These are phyloP conservation scores for Luehdorfia chinensis DNA, from an alignment of 1,140 invertebrate genomes.

Conservation along the genomic window DNA sequence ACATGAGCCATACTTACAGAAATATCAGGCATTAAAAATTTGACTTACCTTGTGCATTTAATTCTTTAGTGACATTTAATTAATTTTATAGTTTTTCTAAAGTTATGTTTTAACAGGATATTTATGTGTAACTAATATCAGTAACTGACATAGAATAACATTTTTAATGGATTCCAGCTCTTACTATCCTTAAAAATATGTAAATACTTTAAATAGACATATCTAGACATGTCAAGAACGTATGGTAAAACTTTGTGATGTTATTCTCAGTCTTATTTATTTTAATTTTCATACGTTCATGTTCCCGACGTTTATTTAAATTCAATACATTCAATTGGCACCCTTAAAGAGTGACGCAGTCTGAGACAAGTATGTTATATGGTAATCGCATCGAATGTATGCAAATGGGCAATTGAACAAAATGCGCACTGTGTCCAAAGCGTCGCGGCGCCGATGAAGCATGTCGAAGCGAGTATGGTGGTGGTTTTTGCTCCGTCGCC, in stretches of 20 bases:
- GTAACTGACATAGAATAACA: too few species aligned
- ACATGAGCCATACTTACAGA: constrained; percentile 36
- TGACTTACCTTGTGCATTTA: constrained; percentile 28
- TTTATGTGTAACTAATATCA: too few species aligned
- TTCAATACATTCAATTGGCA: background rate
- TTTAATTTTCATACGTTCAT: too few species aligned
- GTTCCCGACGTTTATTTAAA: constrained; percentile 1
- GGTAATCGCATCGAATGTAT: constrained; percentile 17
- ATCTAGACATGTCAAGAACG: too few species aligned
- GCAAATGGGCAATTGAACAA: constrained; percentile 12
- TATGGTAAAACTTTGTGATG: too few species aligned
- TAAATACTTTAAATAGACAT: too few species aligned
- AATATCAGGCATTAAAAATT: constrained; percentile 44
- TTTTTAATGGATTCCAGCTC: too few species aligned
- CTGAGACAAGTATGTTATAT: constrained; percentile 17
- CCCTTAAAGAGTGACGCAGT: constrained; percentile 11
- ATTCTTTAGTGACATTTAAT: too few species aligned
- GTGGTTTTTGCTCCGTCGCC: constrained; percentile 45
- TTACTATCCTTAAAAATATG: too few species aligned
- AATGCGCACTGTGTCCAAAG: background rate
- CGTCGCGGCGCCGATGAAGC: constrained; percentile 35
- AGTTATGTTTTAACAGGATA: too few species aligned
- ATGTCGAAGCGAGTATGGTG: constrained; percentile 41
- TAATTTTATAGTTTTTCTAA: too few species aligned
- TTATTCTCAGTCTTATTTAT: too few species aligned